Percentiles rank a stretch among this genome's conserved stretches.
phyloP scores from a whole-genome alignment of 2,797 vertebrate species.

The Eulemur mongoz region DNA sequence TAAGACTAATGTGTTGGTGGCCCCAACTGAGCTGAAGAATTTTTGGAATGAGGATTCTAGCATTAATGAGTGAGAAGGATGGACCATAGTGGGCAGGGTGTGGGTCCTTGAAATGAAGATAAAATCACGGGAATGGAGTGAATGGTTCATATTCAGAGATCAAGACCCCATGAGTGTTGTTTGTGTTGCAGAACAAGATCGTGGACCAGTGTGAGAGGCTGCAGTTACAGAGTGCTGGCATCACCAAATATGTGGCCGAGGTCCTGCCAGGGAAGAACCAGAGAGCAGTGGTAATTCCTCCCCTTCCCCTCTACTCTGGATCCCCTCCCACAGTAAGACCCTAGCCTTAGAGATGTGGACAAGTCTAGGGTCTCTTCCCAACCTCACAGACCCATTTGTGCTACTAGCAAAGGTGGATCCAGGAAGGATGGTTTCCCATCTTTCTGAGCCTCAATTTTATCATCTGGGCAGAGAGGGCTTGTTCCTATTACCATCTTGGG shows the following conservation, averaged over 20 bases:
- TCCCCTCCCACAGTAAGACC: neutral
- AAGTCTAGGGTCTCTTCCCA: neutral
- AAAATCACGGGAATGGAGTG: neutral
- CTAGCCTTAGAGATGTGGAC: neutral
- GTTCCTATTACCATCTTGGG: neutral
- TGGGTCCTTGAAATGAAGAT: neutral
- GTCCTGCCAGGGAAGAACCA: conserved; percentile 91
- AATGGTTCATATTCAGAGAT: neutral
- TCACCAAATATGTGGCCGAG: conserved; percentile 89
- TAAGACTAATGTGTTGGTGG: neutral
- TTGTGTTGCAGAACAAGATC: conserved; percentile 90
- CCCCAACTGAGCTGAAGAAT: neutral
- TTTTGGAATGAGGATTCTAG: neutral
- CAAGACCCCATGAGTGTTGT: neutral
- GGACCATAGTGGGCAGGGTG: neutral
- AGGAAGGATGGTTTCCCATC: neutral
- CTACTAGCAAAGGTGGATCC: neutral
- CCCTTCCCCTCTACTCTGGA: neutral
- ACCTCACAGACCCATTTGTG: neutral
- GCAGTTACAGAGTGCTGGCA: conserved; percentile 92
- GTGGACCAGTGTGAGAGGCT: conserved; percentile 96
- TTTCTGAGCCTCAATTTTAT: neutral
- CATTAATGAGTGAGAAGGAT: neutral
- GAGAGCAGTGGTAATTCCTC: conserved; percentile 88
- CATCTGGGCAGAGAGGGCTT: neutral